Evolutionary conservation across 2,113 vertebrate genomes (phyloP).

Genomic region (Ursus arctos): DNA sequence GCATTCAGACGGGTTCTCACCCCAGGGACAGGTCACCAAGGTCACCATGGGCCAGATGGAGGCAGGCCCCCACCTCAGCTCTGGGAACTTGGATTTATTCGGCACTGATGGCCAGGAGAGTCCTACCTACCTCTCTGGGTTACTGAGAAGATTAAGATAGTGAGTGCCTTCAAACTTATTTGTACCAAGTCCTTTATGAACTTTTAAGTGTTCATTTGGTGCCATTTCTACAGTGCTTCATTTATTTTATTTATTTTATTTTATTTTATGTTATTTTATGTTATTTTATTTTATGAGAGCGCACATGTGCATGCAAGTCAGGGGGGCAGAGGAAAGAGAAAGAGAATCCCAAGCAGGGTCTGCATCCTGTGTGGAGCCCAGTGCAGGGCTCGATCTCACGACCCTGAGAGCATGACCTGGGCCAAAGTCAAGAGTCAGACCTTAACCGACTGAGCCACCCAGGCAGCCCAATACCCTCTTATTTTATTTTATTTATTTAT

Average conservation of each 20-base stretch:
- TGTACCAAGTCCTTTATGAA: neutral
- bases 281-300: no score
- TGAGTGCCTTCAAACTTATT: neutral
- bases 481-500: neutral
- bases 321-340: no score
- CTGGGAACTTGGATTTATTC: no score
- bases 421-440: no score
- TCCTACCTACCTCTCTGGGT: neutral
- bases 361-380: no score
- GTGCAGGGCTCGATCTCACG: no score
- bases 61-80: neutral
- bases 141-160: neutral
- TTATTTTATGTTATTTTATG: no score
- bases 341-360: no score
- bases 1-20: neutral
- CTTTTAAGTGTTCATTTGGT: neutral
- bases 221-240: accelerated
- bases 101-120: no score
- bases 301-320: accelerated
- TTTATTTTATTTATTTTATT: no score
- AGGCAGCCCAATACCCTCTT: neutral
- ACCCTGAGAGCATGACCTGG: no score
- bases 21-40: neutral
- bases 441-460: no score
- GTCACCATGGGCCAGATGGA: neutral